Percentiles rank a stretch among this genome's conserved stretches.
phyloP scores from a whole-genome alignment of 2,888 invertebrate species.

The Eudemis profundana region DNA sequence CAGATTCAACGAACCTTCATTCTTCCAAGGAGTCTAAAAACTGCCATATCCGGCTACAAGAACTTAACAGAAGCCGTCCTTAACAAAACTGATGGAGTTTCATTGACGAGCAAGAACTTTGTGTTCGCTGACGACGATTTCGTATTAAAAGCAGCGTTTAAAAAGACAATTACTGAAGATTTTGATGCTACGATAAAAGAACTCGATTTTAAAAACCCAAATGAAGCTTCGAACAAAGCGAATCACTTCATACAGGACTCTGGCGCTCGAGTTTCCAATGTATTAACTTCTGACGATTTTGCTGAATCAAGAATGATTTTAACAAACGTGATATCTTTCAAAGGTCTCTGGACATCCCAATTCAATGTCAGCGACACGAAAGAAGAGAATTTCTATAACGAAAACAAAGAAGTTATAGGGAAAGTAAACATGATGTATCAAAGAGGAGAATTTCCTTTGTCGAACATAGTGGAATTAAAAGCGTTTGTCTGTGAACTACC shows the following conservation, averaged over 20 bases:
- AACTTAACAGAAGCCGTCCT: constrained; percentile 64
- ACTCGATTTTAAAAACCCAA: constrained; percentile 70
- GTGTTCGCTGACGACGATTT: constrained; percentile 74
- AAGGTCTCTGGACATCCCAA: constrained; percentile 88
- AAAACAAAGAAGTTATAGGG: constrained; percentile 78
- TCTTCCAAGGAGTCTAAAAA: constrained; percentile 63
- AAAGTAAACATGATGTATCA: constrained; percentile 91
- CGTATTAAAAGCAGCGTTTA: constrained; percentile 61
- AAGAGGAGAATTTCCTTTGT: constrained; percentile 84
- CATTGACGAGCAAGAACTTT: constrained; percentile 71
- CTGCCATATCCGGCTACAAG: constrained; percentile 65
- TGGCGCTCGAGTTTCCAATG: constrained; percentile 73
- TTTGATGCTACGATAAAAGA: constrained; percentile 70
- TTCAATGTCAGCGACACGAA: constrained; percentile 86
- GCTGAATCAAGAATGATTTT: constrained; percentile 86
- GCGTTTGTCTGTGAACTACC: constrained; percentile 88
- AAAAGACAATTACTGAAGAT: constrained; percentile 59
- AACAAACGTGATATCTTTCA: constrained; percentile 89
- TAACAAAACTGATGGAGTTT: constrained; percentile 67
- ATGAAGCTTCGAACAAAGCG: constrained; percentile 66
- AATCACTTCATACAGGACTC: constrained; percentile 71
- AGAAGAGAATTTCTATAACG: constrained; percentile 85
- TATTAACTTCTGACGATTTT: constrained; percentile 80
- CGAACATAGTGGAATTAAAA: constrained; percentile 82
- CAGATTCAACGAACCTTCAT: constrained; percentile 69